These are phyloP conservation scores for Ciconia boyciana DNA, from an alignment of 2,113 vertebrate species.

Conservation along the genomic window DNA sequence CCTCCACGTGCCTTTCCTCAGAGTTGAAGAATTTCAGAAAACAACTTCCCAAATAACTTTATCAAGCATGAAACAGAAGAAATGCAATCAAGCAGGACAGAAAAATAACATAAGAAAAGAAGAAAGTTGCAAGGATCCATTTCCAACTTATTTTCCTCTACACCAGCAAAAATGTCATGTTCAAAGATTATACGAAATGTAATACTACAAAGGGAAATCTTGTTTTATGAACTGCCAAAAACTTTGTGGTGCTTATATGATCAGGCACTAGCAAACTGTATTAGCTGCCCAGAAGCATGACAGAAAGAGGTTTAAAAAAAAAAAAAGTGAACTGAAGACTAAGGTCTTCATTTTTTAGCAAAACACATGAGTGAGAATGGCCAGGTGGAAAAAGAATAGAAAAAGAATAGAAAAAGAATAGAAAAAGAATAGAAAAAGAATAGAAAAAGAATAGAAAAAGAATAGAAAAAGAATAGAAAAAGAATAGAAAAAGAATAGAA, in stretches of 20 bases:
- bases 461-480: no score
- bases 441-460: no score
- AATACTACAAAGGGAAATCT: background rate
- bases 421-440: no score
- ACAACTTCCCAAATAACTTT: background rate
- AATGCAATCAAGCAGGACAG: background rate
- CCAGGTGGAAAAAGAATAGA: no score
- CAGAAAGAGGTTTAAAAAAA: background rate
- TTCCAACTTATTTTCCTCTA: background rate
- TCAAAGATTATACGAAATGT: background rate
- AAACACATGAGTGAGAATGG: background rate
- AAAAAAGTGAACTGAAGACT: background rate
- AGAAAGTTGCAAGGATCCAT: background rate
- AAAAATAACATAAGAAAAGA: background rate
- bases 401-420: no score
- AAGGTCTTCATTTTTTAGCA: background rate
- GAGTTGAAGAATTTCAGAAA: background rate
- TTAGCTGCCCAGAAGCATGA: background rate
- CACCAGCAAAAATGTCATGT: background rate
- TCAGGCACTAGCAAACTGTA: background rate
- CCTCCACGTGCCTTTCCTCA: accelerated
- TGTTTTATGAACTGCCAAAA: background rate
- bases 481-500: no score
- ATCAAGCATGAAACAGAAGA: background rate
- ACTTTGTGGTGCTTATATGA: background rate